Evolutionary conservation across 2,113 vertebrate genomes (phyloP).

Genomic region (Crotalus horridus): DNA sequence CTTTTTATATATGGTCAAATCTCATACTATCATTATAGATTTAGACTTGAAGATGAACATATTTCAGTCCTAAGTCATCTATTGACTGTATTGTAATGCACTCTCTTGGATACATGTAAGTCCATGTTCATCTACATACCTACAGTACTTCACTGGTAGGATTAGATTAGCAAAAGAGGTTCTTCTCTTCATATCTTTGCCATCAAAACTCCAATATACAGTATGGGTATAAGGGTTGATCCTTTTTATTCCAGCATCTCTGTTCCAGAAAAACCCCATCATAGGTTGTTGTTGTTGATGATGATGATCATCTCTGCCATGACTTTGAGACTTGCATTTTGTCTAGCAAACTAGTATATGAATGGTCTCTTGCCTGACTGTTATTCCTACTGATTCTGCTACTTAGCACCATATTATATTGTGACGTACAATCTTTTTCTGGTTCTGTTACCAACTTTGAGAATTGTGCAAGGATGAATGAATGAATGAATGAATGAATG

Average conservation of each 20-base stretch:
- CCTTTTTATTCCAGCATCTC: no score
- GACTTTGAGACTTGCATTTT: background rate
- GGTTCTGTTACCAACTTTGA: background rate
- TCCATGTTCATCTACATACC: no score
- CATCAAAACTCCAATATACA: no score
- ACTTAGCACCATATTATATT: background rate
- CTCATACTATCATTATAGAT: background rate
- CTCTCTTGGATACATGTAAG: background rate
- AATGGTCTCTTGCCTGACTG: background rate
- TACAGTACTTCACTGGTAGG: no score
- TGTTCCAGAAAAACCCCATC: no score
- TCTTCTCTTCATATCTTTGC: no score
- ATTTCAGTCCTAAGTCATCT: background rate
- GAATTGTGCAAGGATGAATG: background rate
- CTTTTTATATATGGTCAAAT: background rate
- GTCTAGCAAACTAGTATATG: no score
- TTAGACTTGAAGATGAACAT: background rate
- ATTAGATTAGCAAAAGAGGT: no score
- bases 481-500: no score
- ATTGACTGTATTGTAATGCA: background rate
- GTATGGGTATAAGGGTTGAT: no score
- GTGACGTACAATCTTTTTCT: background rate
- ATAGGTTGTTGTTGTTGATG: background rate
- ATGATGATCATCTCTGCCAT: background rate
- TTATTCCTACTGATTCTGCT: background rate